phyloP scores from a whole-genome alignment of 2,888 invertebrate species.

The Napeogenes sylphis region DNA sequence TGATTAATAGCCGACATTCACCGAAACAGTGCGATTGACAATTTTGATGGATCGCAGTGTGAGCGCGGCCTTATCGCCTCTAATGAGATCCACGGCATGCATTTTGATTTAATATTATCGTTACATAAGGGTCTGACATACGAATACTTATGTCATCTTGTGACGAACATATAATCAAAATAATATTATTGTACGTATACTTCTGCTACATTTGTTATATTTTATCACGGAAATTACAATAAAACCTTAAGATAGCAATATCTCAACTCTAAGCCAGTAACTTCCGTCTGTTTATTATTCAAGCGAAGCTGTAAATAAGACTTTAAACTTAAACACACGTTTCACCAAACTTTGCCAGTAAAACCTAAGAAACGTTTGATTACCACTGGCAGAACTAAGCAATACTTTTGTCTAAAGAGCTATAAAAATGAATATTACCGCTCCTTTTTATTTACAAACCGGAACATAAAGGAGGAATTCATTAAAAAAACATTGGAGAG shows the following conservation, averaged over 20 bases:
- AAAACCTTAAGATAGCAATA: conserved; percentile 9
- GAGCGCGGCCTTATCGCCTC: conserved; percentile 46
- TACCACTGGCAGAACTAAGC: conserved; percentile 10
- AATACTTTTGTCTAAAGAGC: too few relatives aligned
- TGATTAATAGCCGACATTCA: conserved; percentile 63
- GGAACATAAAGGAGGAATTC: conserved; percentile 61
- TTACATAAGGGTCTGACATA: not conserved
- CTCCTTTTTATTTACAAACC: conserved; percentile 10
- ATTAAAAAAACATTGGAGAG: conserved; percentile 67
- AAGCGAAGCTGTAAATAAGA: conserved; percentile 32
- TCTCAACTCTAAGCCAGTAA: not conserved
- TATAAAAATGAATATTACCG: not conserved
- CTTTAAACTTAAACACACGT: conserved; percentile 30
- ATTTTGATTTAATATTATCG: conserved; percentile 30
- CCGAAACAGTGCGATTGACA: conserved; percentile 71
- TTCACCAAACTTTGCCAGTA: conserved; percentile 24
- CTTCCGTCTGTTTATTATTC: conserved; percentile 15
- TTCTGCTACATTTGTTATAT: too few relatives aligned
- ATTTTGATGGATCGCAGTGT: conserved; percentile 70
- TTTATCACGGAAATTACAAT: conserved; percentile 11
- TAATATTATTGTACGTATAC: too few relatives aligned
- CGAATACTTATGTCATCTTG: not conserved
- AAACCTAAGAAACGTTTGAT: conserved; percentile 27
- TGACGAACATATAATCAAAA: not conserved
- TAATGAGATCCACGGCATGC: conserved; percentile 48